Evolutionary conservation across 2,113 vertebrate genomes (phyloP), one percentile per base, ranked within the genome.

Genomic region (Sitta europaea): DNA sequence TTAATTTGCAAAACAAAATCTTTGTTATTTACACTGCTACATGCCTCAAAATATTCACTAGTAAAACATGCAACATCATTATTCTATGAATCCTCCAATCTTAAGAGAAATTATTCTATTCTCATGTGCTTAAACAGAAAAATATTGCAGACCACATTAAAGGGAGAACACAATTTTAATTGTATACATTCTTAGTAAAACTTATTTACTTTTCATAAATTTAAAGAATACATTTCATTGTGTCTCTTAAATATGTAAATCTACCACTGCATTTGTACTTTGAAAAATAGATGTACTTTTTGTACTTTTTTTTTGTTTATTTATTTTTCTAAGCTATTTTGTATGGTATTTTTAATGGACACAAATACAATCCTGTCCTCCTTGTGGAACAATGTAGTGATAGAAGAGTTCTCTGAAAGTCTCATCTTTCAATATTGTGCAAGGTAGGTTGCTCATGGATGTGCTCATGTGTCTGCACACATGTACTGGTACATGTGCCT

Each of bases 1-100:
- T 95, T 93, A 76, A 67, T 92, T 83, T 55, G 57, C 21, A 87
- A 95, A 96, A 91, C 38, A 48, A 53, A 25, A n/a, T 25, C 28
- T 27, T 18, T 43, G 16, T 50, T 77, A 73, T 81, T 94, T 95
- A 81, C 27, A 61, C 47, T 75, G 38, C 40, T 65, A 61, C 20
- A 50, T 48, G 12, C 40, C 25, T 57, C 70, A 85, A 91, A 76
- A 91, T 62, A 75, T 51, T 90, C 38, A 53, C 36, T 55, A 75
- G 35, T 68, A 92, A 79, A 95, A 79, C 5, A 66, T 14, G 28
- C 27, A 94, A 53, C 6, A 9, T 86, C 51, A 79, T 38, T 86
- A 78, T 29, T 66, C 2, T 51, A 48, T 61, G 55, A 96, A 65
- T 50, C 8, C n/a, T 82, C 57, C 35, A 66, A 35, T 40, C 14